Evolutionary conservation across 2,888 invertebrate species (phyloP).

Genomic region (Hermaeophaga mercurialis): DNA sequence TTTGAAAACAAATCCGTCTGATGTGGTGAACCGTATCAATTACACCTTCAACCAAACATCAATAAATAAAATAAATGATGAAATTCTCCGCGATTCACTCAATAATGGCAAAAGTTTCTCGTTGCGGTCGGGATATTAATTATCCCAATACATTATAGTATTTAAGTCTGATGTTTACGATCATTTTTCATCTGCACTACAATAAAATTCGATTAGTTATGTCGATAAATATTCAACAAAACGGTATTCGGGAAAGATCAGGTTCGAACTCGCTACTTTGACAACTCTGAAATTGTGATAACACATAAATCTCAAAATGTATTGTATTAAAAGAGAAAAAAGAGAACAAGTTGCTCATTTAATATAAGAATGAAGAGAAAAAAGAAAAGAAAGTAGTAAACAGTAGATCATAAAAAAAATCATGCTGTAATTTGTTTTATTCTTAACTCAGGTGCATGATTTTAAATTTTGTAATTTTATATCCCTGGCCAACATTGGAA

Average conservation of each 20-base stretch:
- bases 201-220: conserved; percentile 37
- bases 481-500: too few species aligned
- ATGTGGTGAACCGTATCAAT: conserved; percentile 11
- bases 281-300: too few species aligned
- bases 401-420: too few species aligned
- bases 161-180: conserved; percentile 31
- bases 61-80: conserved; percentile 34
- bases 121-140: conserved; percentile 29
- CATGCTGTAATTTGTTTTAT: too few species aligned
- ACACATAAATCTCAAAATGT: too few species aligned
- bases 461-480: too few species aligned
- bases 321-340: too few species aligned
- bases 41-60: conserved; percentile 20
- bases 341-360: too few species aligned
- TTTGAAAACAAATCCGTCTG: conserved; percentile 2
- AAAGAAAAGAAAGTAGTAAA: too few species aligned
- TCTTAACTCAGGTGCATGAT: too few species aligned
- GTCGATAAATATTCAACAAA: conserved; percentile 32
- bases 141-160: conserved; percentile 30
- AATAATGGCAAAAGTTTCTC: conserved; percentile 31
- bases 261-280: conserved; percentile 21
- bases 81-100: conserved; percentile 29
- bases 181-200: conserved; percentile 34
- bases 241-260: conserved; percentile 31
- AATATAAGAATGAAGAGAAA: too few species aligned